A percentile compares a stretch with the other conserved stretches of the same genome.
Conservation (phyloP, 2,113 vertebrate species). For the Calypte anna region DNA sequence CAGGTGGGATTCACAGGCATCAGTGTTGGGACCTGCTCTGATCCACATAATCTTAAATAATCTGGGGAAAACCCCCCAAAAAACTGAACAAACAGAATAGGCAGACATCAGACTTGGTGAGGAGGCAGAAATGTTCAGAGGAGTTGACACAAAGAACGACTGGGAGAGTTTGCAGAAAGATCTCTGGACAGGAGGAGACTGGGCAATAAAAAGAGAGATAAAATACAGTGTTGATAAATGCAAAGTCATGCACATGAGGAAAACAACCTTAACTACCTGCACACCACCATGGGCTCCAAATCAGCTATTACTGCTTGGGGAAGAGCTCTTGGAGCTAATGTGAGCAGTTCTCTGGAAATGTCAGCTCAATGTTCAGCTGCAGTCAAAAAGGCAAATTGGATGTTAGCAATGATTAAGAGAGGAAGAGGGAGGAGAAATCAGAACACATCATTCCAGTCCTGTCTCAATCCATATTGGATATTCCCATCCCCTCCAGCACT, state of each 20-base stretch:
- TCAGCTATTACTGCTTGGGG: background rate
- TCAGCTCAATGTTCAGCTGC: slow-evolving; percentile 27
- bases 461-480: background rate
- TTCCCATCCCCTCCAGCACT: background rate
- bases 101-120: accelerated
- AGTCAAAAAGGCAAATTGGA: slow-evolving; percentile 3
- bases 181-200: background rate
- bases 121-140: background rate
- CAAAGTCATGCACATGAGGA: slow-evolving; percentile 37
- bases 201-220: background rate
- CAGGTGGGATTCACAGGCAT: background rate
- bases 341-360: slow-evolving; percentile 40
- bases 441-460: background rate
- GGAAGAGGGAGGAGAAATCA: slow-evolving; percentile 31
- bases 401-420: slow-evolving; percentile 3
- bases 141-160: background rate
- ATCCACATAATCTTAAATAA: background rate
- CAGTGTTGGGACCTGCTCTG: background rate
- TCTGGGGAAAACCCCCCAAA: background rate
- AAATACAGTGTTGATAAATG: slow-evolving; percentile 30
- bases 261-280: slow-evolving; percentile 2
- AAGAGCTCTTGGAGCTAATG: slow-evolving; percentile 11
- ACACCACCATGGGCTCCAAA: background rate
- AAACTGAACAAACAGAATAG: background rate
- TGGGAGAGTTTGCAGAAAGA: background rate